Evolutionary conservation across 1,140 invertebrate species (phyloP), one percentile per base, ranked within the genome.

Genomic region (Aphaenogaster floridana): DNA sequence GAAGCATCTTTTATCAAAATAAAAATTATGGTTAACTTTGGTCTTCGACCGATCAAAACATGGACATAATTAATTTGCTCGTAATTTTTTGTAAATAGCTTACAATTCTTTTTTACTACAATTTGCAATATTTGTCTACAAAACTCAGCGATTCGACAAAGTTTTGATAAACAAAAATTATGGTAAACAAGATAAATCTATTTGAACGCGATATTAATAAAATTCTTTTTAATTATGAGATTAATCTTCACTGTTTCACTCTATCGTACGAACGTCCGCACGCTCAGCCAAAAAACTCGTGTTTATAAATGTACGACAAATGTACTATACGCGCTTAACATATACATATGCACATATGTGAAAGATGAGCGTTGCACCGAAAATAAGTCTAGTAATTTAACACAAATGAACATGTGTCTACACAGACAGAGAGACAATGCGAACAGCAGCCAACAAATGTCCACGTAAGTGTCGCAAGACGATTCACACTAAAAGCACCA

Each of bases 301-400:
- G 13, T 71, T 83, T 80, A 61, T 78, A 85, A 74, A 57, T 85
- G 86, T 81, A 88, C 88, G 21, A 89, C 78, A 80, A 79, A 57
- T 79, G 76, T 78, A 63, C n/a, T 50, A 81, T 69, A 74, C 42
- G 36, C 50, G 81, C 5, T 84, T 48, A 76, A 54, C 36, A 64
- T 74, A 50, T 80, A 74, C 42, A 61, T 74, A 50, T 63, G 45
- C 54, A 63, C 17, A 28, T 28, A 28, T 52, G 66, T 34, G 39
- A 83, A 61, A 61, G 34, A 21, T 86, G 80, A 87, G 69, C n/a
- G 64, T 90, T 78, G 86, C 78, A 88, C 72, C 83, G 72, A 88
- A 90, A 90, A 63, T 79, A 88, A 88, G 88, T 85, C 71, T 57
- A 59, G 48, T 54, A 74, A 78, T 79, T 81, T 71, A 89, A 63